Conservation (phyloP, 2,113 vertebrate genomes). For the Copsychus sechellarum region DNA sequence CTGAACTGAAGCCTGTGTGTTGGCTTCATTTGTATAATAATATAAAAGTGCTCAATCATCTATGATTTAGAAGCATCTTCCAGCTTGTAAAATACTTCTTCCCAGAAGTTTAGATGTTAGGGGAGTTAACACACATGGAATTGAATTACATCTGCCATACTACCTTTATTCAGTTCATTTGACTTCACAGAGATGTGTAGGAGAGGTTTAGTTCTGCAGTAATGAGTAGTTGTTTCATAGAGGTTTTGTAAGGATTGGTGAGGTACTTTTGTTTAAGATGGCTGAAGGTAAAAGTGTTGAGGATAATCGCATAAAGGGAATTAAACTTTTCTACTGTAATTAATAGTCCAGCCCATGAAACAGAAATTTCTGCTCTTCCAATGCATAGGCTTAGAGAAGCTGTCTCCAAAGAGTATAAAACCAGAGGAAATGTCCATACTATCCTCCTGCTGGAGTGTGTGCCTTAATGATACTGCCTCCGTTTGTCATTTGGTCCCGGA, state of each 20-base stretch:
- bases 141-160: background rate
- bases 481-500: background rate
- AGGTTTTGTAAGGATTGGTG: background rate
- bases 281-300: background rate
- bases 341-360: background rate
- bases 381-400: background rate
- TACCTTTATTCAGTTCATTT: background rate
- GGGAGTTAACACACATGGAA: background rate
- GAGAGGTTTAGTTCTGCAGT: background rate
- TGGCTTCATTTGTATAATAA: background rate
- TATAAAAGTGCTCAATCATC: background rate
- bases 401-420: background rate
- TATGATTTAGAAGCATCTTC: background rate
- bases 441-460: background rate
- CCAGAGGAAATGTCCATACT: background rate
- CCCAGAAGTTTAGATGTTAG: background rate
- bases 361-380: background rate
- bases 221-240: background rate
- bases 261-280: background rate
- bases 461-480: background rate
- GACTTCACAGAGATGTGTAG: background rate
- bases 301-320: background rate
- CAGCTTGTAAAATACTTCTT: background rate
- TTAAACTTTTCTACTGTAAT: background rate
- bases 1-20: background rate